Percentiles rank a stretch among this genome's conserved stretches.
phyloP scores from a whole-genome alignment of 2,888 invertebrate species.

The Nephrotoma guestfalica region DNA sequence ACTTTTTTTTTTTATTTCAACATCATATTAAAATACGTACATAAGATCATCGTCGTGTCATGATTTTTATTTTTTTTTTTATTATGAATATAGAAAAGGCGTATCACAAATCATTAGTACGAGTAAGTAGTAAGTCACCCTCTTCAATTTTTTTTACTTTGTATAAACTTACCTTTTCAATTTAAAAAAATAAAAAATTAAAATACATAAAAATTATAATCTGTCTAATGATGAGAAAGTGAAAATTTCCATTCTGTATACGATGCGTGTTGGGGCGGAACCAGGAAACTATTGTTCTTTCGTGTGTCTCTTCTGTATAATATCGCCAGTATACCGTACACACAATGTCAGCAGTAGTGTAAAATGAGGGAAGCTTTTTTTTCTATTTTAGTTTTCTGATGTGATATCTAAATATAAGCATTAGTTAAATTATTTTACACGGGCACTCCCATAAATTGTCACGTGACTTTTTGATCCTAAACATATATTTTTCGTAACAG shows the following conservation, averaged over 20 bases:
- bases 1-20: background rate
- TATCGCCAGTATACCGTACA: background rate
- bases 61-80: background rate
- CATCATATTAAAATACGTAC: background rate
- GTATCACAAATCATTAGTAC: background rate
- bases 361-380: background rate
- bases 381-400: background rate
- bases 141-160: background rate
- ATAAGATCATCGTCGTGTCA: background rate
- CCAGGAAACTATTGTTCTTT: background rate
- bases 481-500: background rate
- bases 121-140: background rate
- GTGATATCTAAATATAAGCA: background rate
- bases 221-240: background rate
- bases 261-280: conserved; percentile 11
- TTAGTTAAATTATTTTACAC: background rate
- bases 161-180: background rate
- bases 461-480: conserved; percentile 6
- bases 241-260: background rate
- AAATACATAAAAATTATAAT: background rate
- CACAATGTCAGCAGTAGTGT: background rate
- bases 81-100: background rate
- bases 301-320: background rate
- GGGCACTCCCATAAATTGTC: conserved; percentile 5
- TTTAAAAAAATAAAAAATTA: background rate